Evolutionary conservation across 2,113 vertebrate genomes (phyloP), one percentile per base, ranked within the genome.

Genomic region (Galbula dea): DNA sequence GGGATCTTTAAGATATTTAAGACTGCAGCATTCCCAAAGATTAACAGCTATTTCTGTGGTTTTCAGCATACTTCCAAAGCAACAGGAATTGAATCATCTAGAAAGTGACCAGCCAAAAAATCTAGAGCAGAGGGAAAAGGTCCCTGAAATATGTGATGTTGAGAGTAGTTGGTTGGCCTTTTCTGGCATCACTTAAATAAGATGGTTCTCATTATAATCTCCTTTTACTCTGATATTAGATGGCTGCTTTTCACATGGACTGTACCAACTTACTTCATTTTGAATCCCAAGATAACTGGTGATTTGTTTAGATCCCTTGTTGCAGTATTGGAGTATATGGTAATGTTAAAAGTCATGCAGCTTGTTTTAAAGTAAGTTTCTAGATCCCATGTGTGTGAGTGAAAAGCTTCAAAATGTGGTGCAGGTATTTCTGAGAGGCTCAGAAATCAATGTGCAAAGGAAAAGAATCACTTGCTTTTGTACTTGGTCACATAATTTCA

Each of bases 21-120:
- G 72, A 71, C 32, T 93, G 73, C 71, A 93, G 23, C 55, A 86
- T 85, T 94, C 46, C 59, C 76, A 59, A 85, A 91, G 68, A 86
- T 77, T 93, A 88, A 76, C 0, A 3, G 26, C 46, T 77, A 8
- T 91, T 91, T 76, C 55, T 94, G 93, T 91, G 93, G 85, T 91
- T 96, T 96, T 83, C 76, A 88, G 49, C 46, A 52, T 89, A 65
- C 11, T 68, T 94, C 66, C 77, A 92, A 84, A 86, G 73, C 26
- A 96, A 76, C 30, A 79, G 67, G 67, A 85, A 85, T 72, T 95
- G 89, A 80, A 90, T 96, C 54, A 94, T 92, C 77, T 92, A 82
- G 58, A 86, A 84, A 89, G 62, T 82, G 62, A 89, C 74, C 32
- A 79, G 89, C 82, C 78, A 88, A 94, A 94, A 89, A 90, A 82